Conservation (phyloP, 2,888 invertebrate species). For the Macrosoma leucophasiata region DNA sequence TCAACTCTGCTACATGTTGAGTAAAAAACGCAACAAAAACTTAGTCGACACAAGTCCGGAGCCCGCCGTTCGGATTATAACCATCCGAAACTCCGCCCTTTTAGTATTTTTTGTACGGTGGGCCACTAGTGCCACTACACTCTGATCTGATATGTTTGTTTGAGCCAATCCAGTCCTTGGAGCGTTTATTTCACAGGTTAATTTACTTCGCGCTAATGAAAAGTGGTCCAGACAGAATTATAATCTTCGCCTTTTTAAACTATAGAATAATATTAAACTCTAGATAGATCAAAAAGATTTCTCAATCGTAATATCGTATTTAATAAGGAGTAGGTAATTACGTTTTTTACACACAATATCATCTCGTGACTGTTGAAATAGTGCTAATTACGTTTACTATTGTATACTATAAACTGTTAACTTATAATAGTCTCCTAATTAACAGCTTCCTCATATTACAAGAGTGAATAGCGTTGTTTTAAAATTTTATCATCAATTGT, state of each 20-base stretch:
- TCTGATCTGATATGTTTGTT: slow-evolving; percentile 49
- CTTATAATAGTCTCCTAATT: slow-evolving; percentile 52
- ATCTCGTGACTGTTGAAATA: slow-evolving; percentile 44
- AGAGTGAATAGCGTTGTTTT: slow-evolving; percentile 24
- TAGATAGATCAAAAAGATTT: slow-evolving; percentile 36
- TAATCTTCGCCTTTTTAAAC: slow-evolving; percentile 34
- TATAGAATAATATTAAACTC: no score
- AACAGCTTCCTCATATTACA: slow-evolving; percentile 32
- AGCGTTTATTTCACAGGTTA: no score
- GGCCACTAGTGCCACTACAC: no score
- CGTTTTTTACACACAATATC: slow-evolving; percentile 31
- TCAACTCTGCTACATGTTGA: slow-evolving; percentile 44
- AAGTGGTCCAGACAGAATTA: slow-evolving; percentile 34
- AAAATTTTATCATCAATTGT: slow-evolving; percentile 26
- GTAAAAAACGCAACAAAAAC: slow-evolving; percentile 61
- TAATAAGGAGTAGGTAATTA: slow-evolving; percentile 25
- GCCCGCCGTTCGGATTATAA: slow-evolving; percentile 58
- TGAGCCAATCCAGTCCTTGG: no score
- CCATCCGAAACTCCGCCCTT: slow-evolving; percentile 59
- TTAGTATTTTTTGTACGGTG: slow-evolving; percentile 47
- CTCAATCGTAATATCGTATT: slow-evolving; percentile 33
- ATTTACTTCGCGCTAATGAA: no score
- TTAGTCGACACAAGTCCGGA: slow-evolving; percentile 40
- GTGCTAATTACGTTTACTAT: slow-evolving; percentile 46
- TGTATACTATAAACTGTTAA: slow-evolving; percentile 48